Percentiles rank a stretch among this genome's conserved stretches.
Conservation (phyloP, 2,888 invertebrate genomes). For the Dysmachus trigonus region DNA sequence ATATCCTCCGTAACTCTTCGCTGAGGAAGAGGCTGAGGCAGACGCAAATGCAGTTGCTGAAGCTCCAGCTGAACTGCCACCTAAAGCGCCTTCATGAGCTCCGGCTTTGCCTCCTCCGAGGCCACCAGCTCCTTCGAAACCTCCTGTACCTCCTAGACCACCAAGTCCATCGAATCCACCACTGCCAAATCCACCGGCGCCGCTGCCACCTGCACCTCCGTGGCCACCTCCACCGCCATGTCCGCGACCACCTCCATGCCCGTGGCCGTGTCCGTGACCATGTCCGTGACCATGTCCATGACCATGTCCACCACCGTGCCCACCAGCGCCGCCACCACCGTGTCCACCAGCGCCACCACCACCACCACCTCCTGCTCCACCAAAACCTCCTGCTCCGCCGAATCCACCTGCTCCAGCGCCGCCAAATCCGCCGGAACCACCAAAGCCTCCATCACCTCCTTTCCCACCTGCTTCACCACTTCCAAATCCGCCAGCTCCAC, state of each 20-base stretch:
- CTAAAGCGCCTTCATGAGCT: conserved; percentile 46
- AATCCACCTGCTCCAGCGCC: not conserved
- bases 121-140: conserved; percentile 47
- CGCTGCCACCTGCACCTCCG: conserved; percentile 48
- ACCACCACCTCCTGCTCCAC: not conserved
- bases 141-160: conserved; percentile 49
- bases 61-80: conserved; percentile 24
- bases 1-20: not conserved
- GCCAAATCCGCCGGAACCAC: not conserved
- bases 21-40: not conserved
- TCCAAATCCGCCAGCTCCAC: not conserved
- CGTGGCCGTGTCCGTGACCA: not conserved
- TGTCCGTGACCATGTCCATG: not conserved
- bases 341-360: not conserved
- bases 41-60: not conserved
- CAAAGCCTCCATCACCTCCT: not conserved
- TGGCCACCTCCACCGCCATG: not conserved
- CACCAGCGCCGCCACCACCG: not conserved
- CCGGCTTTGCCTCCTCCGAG: conserved; percentile 51
- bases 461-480: not conserved
- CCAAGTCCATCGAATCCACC: not conserved
- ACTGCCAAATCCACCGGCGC: conserved; percentile 46
- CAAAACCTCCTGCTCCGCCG: not conserved
- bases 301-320: not conserved
- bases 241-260: not conserved